Base-by-base conservation (phyloP, 2,888 invertebrate genomes). In the Tyria jacobaeae region DNA sequence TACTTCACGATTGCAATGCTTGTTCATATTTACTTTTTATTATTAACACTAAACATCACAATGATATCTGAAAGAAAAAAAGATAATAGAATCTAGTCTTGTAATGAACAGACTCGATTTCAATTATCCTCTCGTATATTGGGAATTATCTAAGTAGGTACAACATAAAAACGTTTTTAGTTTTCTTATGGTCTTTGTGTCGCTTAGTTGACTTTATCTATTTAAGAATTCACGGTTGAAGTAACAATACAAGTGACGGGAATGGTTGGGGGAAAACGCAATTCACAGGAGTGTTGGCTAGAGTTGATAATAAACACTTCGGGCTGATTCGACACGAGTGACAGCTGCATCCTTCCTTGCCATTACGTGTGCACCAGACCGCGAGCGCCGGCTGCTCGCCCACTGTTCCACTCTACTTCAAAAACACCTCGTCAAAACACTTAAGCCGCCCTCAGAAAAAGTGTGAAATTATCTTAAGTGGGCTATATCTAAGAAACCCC, bases 401-500 rank as follows among this genome's bases (percentile, higher is more conserved):
- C 74, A 64, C 70, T 73, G 75, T 75, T 76, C 78, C 71, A 69
- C 70, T 72, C 74, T 75, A 67, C 69, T 73, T 73, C 67, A 80
- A 84, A 80, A 83, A 85, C 79, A 77, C 78, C 76, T 82, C 79
- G 82, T 86, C 83, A 84, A 87, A 90, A 90, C 89, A 89, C 88
- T 90, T 90, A 88, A 82, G 77, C 84, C 81, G 80, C 75, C 70
- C 72, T 69, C 77, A 77, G 81, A 85, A 88, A 90, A 89, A 89
- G 89, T 91, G 91, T 90, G 89, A 92, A 92, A 92, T 91, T 92
- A 91, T 87, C 89, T 89, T 91, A 92, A 92, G 90, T 91, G 89
- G 88, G 68, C 84, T 82, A 84, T 89, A 82, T 89, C 86, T 85
- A 88, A 80, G 85, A 86, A 86, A 87, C 86, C 83, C 84, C 81